A percentile compares a stretch with the other conserved stretches of the same genome.
Evolutionary conservation across 2,797 vertebrate genomes (phyloP).

Genomic region (Thaleichthys pacificus): DNA sequence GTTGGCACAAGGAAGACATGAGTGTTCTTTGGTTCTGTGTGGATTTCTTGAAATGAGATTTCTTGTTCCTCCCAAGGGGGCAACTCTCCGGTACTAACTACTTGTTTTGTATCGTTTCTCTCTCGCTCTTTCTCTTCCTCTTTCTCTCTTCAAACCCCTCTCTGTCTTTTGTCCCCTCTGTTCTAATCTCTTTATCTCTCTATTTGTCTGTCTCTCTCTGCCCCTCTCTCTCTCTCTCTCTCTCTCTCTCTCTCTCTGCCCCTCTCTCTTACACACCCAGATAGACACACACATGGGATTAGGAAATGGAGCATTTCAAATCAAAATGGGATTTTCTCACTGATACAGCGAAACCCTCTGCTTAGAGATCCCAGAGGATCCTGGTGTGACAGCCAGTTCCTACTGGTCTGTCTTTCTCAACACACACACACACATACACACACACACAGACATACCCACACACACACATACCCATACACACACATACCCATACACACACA

Average conservation of each 20-base stretch:
- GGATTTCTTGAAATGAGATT: too few species aligned
- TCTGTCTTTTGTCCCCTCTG: constrained; percentile 10
- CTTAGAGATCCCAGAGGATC: constrained; percentile 43
- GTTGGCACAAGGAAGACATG: too few species aligned
- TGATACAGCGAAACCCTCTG: constrained; percentile 33
- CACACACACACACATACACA: background rate
- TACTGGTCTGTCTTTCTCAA: constrained; percentile 16
- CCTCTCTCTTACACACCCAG: background rate
- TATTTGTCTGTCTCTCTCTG: background rate
- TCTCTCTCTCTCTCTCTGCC: background rate
- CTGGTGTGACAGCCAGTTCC: constrained; percentile 15
- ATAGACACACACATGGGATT: constrained; percentile 12
- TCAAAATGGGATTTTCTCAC: constrained; percentile 33
- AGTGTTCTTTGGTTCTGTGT: too few species aligned
- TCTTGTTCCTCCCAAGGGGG: background rate
- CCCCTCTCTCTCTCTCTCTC: background rate
- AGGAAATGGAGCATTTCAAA: constrained; percentile 30
- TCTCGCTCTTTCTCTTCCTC: background rate
- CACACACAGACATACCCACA: too few species aligned
- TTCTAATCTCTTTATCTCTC: background rate
- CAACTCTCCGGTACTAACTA: background rate
- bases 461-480: too few species aligned
- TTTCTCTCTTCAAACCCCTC: constrained; percentile 5
- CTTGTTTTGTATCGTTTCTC: too few species aligned
- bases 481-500: too few species aligned